Evolutionary conservation across 1,140 invertebrate species (phyloP).

Genomic region (Heliconius nattereri): DNA sequence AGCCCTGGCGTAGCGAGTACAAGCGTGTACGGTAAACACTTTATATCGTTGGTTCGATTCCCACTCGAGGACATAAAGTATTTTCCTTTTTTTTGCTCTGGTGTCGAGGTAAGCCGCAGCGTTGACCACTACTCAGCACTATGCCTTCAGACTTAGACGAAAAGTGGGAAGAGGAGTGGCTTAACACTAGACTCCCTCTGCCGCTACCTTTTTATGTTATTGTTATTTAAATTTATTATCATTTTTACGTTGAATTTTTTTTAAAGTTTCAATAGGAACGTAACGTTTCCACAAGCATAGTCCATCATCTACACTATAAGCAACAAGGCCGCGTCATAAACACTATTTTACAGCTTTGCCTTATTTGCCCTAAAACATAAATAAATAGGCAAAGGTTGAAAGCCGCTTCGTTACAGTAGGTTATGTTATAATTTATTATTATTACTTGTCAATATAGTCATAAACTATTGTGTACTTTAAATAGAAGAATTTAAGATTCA

Average conservation of each 20-base stretch:
- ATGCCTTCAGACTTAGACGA: too few relatives aligned
- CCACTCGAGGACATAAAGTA: too few relatives aligned
- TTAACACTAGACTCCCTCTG: too few relatives aligned
- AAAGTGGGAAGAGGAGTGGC: too few relatives aligned
- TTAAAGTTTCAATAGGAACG: slow-evolving; percentile 1
- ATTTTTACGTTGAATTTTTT: too few relatives aligned
- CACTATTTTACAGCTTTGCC: slow-evolving; percentile 32
- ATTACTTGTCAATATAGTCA: slow-evolving; percentile 29
- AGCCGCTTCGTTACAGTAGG: slow-evolving; percentile 37
- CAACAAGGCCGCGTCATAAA: slow-evolving; percentile 38
- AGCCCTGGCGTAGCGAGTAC: too few relatives aligned
- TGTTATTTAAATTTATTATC: too few relatives aligned
- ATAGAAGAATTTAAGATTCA: slow-evolving; percentile 4
- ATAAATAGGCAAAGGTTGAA: slow-evolving; percentile 35
- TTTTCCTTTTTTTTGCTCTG: too few relatives aligned
- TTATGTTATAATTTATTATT: slow-evolving; percentile 40
- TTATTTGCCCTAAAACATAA: slow-evolving; percentile 37
- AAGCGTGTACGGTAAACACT: too few relatives aligned
- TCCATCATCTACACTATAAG: slow-evolving; percentile 22
- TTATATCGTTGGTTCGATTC: too few relatives aligned
- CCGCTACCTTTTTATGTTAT: too few relatives aligned
- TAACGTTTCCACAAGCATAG: slow-evolving; percentile 17
- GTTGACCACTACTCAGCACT: background rate
- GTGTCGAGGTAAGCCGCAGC: too few relatives aligned
- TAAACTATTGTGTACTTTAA: slow-evolving; percentile 23